phyloP scores from a whole-genome alignment of 2,888 invertebrate genomes.

The Andrena hattorfiana region DNA sequence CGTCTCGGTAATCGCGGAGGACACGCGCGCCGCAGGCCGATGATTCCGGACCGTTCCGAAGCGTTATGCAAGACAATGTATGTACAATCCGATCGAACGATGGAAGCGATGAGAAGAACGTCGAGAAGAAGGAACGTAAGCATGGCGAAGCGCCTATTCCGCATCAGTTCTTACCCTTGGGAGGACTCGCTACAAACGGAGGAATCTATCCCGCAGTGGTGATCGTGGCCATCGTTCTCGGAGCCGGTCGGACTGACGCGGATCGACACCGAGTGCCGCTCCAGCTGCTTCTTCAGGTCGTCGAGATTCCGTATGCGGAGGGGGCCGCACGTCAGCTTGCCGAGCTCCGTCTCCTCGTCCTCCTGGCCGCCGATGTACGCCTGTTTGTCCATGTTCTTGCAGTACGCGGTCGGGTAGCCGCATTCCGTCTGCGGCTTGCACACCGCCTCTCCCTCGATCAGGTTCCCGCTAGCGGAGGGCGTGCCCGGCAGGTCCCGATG shows the following conservation, averaged over 20 bases:
- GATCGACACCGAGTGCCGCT: slow-evolving; percentile 94
- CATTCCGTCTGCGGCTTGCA: slow-evolving; percentile 90
- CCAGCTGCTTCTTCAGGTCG: slow-evolving; percentile 95
- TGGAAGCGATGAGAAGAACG: slow-evolving; percentile 39
- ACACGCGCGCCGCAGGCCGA: too few relatives aligned
- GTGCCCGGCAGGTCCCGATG: slow-evolving; percentile 89
- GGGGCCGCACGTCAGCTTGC: slow-evolving; percentile 92
- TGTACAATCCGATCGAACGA: slow-evolving; percentile 22
- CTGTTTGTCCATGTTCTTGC: slow-evolving; percentile 88
- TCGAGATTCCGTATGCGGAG: slow-evolving; percentile 96
- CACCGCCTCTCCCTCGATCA: slow-evolving; percentile 89
- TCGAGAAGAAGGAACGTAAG: slow-evolving; percentile 33
- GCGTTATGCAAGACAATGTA: not conserved
- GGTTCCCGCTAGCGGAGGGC: slow-evolving; percentile 88
- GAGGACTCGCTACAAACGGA: slow-evolving; percentile 90
- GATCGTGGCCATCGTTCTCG: slow-evolving; percentile 93
- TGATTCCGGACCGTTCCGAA: not conserved
- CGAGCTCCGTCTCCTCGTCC: slow-evolving; percentile 88
- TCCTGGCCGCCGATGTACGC: slow-evolving; percentile 90
- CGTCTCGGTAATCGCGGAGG: too few relatives aligned
- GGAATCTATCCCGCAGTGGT: slow-evolving; percentile 94
- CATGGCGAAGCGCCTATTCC: slow-evolving; percentile 67
- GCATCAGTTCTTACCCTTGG: slow-evolving; percentile 87
- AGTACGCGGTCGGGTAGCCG: slow-evolving; percentile 86
- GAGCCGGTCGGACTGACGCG: slow-evolving; percentile 97